phyloP scores from a whole-genome alignment of 1,140 invertebrate species.

The Delia radicum region DNA sequence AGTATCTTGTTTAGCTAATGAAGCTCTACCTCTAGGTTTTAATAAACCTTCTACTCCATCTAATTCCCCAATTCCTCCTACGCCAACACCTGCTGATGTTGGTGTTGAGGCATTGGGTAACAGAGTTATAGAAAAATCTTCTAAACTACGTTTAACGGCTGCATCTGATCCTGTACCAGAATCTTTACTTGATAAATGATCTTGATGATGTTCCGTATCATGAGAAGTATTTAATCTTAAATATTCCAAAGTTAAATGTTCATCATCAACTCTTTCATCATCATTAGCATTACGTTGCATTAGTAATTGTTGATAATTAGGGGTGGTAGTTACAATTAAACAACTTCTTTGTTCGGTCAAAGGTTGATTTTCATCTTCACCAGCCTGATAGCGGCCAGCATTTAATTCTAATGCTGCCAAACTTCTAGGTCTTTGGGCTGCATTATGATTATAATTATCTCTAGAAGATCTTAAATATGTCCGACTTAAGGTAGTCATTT shows the following conservation, averaged over 20 bases:
- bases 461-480: conserved; percentile 30
- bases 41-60: conserved; percentile 27
- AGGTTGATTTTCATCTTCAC: background rate
- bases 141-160: conserved; percentile 47
- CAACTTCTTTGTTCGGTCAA: conserved; percentile 30
- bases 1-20: background rate
- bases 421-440: conserved; percentile 39
- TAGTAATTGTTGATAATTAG: conserved; percentile 46
- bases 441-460: conserved; percentile 19
- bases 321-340: conserved; percentile 44
- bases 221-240: conserved; percentile 34
- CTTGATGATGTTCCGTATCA: conserved; percentile 42
- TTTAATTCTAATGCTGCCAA: conserved; percentile 36
- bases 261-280: conserved; percentile 27
- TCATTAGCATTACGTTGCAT: background rate
- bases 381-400: background rate
- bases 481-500: conserved; percentile 46
- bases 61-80: too few relatives aligned
- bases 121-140: conserved; percentile 38
- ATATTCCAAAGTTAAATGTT: conserved; percentile 40
- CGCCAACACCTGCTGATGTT: conserved; percentile 18
- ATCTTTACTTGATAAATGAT: conserved; percentile 51
- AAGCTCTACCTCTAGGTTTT: conserved; percentile 28
- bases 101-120: conserved; percentile 31
- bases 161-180: conserved; percentile 51